Conservation (phyloP, 2,797 vertebrate species). For the Sciurus carolinensis region DNA sequence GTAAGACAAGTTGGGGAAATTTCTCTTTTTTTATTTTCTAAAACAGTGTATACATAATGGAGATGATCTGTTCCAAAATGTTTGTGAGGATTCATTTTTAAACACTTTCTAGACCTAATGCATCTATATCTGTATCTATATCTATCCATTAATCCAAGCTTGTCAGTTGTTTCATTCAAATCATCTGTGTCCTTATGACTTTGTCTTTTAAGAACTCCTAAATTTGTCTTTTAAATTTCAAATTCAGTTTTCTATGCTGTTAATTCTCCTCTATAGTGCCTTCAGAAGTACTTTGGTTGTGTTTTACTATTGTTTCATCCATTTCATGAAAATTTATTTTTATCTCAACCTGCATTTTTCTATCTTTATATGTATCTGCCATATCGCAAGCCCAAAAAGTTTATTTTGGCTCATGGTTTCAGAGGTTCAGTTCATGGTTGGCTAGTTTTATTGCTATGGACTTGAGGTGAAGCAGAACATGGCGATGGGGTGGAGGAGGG, state of each 20-base stretch:
- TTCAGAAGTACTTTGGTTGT: not conserved
- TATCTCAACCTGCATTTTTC: not conserved
- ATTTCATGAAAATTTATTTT: not conserved
- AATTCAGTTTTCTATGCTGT: not conserved
- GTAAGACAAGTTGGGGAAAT: not conserved
- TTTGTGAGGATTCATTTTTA: not conserved
- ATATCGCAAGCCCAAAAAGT: not conserved
- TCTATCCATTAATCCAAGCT: not conserved
- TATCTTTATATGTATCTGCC: not conserved
- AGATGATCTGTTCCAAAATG: not conserved
- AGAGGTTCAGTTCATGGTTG: too few species aligned
- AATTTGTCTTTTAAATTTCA: constrained; percentile 9
- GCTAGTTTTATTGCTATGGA: too few species aligned
- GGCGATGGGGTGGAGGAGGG: too few species aligned
- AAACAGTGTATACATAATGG: not conserved
- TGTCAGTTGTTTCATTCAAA: not conserved
- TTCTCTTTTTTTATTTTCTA: not conserved
- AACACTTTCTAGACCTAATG: not conserved
- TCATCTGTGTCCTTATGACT: not conserved
- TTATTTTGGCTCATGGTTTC: too few species aligned
- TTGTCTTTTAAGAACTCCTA: not conserved
- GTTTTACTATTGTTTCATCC: not conserved
- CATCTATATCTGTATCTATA: too few species aligned
- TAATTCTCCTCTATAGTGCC: not conserved
- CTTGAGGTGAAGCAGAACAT: too few species aligned